Base-by-base conservation (phyloP, 1,140 invertebrate genomes). In the Micrasema longulum region DNA sequence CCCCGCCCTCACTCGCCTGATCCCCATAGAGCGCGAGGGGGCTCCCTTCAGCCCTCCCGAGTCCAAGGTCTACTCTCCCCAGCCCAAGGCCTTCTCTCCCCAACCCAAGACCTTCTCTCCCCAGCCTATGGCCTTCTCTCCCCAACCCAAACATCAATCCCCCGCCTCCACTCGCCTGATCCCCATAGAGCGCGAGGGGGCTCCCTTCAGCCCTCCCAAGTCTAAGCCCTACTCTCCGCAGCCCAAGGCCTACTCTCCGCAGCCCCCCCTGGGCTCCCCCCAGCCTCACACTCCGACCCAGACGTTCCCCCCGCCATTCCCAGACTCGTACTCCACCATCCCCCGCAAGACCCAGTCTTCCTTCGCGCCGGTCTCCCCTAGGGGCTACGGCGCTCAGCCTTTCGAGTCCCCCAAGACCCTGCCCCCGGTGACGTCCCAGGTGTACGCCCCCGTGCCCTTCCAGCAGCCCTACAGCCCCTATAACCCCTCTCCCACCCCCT, bases 291-390 rank as follows among this genome's bases (percentile, higher is more conserved):
- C 53, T 18, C 73, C 73, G n/a, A 70, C 74, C 6, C 74, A 76
- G 35, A 68, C 55, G 53, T 76, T 76, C 63, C 74, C 74, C 2
- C 74, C 74, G 12, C 74, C 74, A 11, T n/a, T 70, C 20, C 74
- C 74, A 4, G 52, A 72, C 12, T 2, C 53, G 6, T 70, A 31
- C 36, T 31, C 45, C 43, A 57, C 55, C 18, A 31, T 62, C 41
- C 68, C 23, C 41, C 18, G 52, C 20, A 43, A 63, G 26, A 26
- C 55, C 23, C 57, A 60, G n/a, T 50, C 43, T 26, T 31, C 60
- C 48, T 71, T 57, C 63, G 63, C 62, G 38, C 63, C 62, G 16
- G 62, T 71, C 18, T 47, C 36, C 62, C 43, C 38, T 22, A 14
- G 35, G 14, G 38, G 35, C 23, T 53, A 14, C 22, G 69, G n/a